Base-by-base conservation (phyloP, 1,140 invertebrate species). In the Leptonema lineaticorne region DNA sequence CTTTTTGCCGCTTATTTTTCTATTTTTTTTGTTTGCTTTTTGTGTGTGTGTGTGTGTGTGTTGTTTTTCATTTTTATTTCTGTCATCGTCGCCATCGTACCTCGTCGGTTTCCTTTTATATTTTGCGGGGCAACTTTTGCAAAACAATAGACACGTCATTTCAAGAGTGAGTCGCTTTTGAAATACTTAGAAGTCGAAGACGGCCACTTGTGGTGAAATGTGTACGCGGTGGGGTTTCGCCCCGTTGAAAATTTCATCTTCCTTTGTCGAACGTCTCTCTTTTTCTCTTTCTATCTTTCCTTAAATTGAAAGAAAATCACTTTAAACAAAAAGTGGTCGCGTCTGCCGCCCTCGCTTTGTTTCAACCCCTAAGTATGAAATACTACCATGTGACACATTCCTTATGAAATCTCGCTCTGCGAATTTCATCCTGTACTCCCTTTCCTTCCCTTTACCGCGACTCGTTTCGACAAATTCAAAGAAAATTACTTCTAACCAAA, bases 301-400 rank as follows among this genome's bases (percentile, higher is more conserved):
- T 62, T 62, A 62, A 62, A 62, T 62, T 62, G 59, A 62, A 62
- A 62, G 59, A 62, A 62, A 62, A 62, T 62, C 30, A 62, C 59
- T 62, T 62, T 37, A 59, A 62, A 62, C 59, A 62, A 62, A 62
- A 62, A 62, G 59, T 45, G 37, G 59, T 53, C 50, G 50, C 27
- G 50, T 53, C 50, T 53, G 50, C 20, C 46, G 18, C 46, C n/a
- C 14, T 24, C 20, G 18, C 50, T 53, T 53, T 53, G 50, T 53
- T 24, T 53, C 50, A 24, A 14, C 26, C 37, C 29, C 29, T 22
- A 22, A 37, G 28, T 37, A 20, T 22, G 22, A 37, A 62, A 62
- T 26, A 27, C 37, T 45, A 45, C 18, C 30, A 62, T 53, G 50
- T 53, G 50, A 53, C 50, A 53, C 50, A 53, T 62, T 33, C 59